These are phyloP conservation scores for Tinea semifulvella DNA, from an alignment of 2,888 invertebrate genomes.

Conservation along the genomic window DNA sequence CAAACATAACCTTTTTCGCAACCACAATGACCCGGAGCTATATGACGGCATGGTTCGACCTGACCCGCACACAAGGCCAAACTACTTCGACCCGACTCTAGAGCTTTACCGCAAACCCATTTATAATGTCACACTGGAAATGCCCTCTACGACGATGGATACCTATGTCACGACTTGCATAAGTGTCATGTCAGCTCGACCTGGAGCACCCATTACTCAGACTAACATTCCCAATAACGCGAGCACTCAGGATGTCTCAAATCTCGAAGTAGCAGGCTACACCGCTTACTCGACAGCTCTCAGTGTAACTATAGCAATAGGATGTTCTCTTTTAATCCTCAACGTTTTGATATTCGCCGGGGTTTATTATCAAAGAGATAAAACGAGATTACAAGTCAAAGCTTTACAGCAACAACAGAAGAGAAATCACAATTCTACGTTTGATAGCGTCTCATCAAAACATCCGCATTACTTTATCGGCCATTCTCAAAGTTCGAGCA, in stretches of 20 bases:
- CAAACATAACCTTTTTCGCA: slow-evolving; percentile 88
- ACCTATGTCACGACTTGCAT: slow-evolving; percentile 76
- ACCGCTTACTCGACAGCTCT: slow-evolving; percentile 80
- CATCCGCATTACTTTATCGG: slow-evolving; percentile 83
- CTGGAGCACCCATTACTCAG: slow-evolving; percentile 61
- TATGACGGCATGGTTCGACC: slow-evolving; percentile 91
- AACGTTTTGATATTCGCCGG: slow-evolving; percentile 87
- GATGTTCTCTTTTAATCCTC: slow-evolving; percentile 80
- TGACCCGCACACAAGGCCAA: slow-evolving; percentile 77
- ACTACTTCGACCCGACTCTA: slow-evolving; percentile 69
- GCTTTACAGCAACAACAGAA: slow-evolving; percentile 76
- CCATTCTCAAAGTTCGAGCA: slow-evolving; percentile 81
- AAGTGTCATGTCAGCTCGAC: slow-evolving; percentile 75
- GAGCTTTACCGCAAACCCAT: slow-evolving; percentile 71
- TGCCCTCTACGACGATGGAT: slow-evolving; percentile 66
- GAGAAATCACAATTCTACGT: slow-evolving; percentile 64
- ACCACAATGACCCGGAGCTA: slow-evolving; percentile 87
- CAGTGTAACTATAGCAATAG: slow-evolving; percentile 82
- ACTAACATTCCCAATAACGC: slow-evolving; percentile 64
- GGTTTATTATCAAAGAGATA: slow-evolving; percentile 83
- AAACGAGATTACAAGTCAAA: slow-evolving; percentile 82
- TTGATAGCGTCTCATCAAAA: slow-evolving; percentile 70
- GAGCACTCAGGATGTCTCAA: slow-evolving; percentile 81
- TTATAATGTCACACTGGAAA: slow-evolving; percentile 62
- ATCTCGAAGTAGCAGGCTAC: slow-evolving; percentile 80